Conservation (phyloP, 2,888 invertebrate genomes). For the Drosophila limbata region DNA sequence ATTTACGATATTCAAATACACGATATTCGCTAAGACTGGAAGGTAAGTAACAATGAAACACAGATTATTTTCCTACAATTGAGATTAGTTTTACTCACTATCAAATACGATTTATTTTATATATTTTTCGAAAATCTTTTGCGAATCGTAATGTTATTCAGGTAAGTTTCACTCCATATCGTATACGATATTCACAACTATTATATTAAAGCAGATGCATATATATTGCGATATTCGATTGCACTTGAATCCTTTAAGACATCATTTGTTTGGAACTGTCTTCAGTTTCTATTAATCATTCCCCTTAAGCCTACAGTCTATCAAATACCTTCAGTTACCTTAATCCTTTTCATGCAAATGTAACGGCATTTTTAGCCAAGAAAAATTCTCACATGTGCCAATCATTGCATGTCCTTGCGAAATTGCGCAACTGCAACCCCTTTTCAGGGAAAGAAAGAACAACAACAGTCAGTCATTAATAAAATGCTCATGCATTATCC, state of each 20-base stretch:
- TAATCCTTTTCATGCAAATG: slow-evolving; percentile 36
- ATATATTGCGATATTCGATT: background rate
- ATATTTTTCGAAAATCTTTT: no score
- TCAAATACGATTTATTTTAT: background rate
- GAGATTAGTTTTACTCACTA: background rate
- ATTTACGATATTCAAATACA: slow-evolving; percentile 4
- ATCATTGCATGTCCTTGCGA: slow-evolving; percentile 20
- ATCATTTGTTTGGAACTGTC: background rate
- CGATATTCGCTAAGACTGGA: background rate
- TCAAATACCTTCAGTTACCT: background rate
- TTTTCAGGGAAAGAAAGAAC: background rate
- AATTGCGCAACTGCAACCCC: slow-evolving; percentile 52
- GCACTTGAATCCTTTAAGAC: background rate
- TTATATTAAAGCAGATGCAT: background rate
- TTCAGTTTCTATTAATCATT: slow-evolving; percentile 9
- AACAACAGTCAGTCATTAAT: slow-evolving; percentile 47
- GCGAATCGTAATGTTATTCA: no score
- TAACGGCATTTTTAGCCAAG: slow-evolving; percentile 49
- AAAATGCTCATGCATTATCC: slow-evolving; percentile 58
- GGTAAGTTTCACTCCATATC: background rate
- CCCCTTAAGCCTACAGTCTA: background rate
- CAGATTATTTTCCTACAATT: no score
- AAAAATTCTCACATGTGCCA: slow-evolving; percentile 53
- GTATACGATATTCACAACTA: slow-evolving; percentile 4
- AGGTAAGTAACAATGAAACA: background rate